These are phyloP conservation scores for Scomberomorus guttatus DNA, from an alignment of 2,797 vertebrate genomes.

Conservation along the genomic window DNA sequence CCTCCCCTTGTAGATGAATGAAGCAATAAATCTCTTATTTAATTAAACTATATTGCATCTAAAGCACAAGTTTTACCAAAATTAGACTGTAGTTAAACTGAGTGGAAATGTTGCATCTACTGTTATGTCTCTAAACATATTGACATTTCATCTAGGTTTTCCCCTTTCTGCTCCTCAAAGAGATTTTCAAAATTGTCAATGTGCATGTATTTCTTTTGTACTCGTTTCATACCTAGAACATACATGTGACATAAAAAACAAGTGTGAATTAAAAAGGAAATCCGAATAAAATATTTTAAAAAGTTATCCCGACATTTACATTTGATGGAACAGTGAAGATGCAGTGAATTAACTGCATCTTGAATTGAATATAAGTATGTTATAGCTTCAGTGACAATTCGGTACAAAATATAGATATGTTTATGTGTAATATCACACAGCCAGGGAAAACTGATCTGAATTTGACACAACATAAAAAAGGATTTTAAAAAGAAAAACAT, in stretches of 20 bases:
- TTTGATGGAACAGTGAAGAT: background rate
- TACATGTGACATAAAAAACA: background rate
- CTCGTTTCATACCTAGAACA: background rate
- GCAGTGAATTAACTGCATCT: background rate
- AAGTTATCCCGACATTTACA: background rate
- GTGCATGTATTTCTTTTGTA: background rate
- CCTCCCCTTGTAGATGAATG: background rate
- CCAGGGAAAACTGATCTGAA: background rate
- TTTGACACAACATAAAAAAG: background rate
- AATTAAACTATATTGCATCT: background rate
- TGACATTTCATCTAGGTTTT: background rate
- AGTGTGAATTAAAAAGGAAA: background rate
- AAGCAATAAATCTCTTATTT: conserved; percentile 17
- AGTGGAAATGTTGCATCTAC: background rate
- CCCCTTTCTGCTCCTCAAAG: background rate
- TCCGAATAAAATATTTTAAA: background rate
- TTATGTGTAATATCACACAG: background rate
- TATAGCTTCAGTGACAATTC: background rate
- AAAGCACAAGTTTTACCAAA: background rate
- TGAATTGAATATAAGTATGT: background rate
- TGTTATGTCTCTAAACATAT: no score
- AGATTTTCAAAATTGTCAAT: no score
- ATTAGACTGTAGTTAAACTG: background rate
- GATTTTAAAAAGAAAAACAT: background rate
- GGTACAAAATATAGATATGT: background rate